Evolutionary conservation across 2,888 invertebrate species (phyloP), one percentile per base, ranked within the genome.

Genomic region (Drosophila buzzatii): DNA sequence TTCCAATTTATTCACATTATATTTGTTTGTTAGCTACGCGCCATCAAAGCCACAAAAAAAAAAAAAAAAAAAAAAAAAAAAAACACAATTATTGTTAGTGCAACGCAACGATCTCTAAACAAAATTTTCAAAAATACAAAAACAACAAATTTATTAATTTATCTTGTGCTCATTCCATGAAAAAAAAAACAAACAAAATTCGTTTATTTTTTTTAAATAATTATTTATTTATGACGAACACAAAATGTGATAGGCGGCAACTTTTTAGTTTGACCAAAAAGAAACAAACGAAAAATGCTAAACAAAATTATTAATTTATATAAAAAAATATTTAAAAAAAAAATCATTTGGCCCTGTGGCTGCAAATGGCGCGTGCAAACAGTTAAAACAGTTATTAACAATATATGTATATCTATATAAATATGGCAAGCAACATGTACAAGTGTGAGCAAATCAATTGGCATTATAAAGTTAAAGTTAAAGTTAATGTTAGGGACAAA

Each of bases 101-200:
- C 76, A 84, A 90, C 89, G 76, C 78, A 89, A 90, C 85, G 91
- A 90, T 90, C 89, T 84, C 91, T 85, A 56, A 69, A 68, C 72
- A 31, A 79, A 75, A 47, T 78, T 76, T 79, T 81, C 70, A 63
- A 81, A 77, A 79, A 81, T 61, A 63, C 52, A 27, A 59, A 51
- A 51, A 73, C 56, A 58, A 53, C 70, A 77, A 81, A 80, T 80
- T 87, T 76, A 79, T 78, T 78, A 76, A 81, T 81, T 83, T 89
- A 86, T 79, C 81, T 90, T 90, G 89, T 85, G 90, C 86, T 90
- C 86, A 86, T 86, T 86, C 86, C 86, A 86, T 85, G 75, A 85
- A 88, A 84, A 60, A 73, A 47, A 47, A 69, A 65, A 35, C 61
- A 51, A 65, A 66, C 57, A 66, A 66, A 67, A 71, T 65, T 74